These are phyloP conservation scores for Mactra quadrangularis DNA, from an alignment of 1,140 invertebrate species.

Conservation along the genomic window DNA sequence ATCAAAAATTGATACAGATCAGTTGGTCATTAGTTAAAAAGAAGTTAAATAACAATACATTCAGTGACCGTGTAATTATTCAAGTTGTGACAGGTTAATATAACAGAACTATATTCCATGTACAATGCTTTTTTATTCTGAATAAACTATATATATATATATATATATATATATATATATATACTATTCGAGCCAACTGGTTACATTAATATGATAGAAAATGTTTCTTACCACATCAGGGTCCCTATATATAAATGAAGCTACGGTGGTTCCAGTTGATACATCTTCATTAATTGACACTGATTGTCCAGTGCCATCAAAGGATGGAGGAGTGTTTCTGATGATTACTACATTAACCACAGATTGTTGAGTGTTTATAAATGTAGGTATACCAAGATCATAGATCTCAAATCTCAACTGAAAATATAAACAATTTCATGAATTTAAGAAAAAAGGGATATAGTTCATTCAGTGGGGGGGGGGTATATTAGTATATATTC, in stretches of 20 bases:
- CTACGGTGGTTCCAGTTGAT: not conserved
- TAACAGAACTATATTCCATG: too few species aligned
- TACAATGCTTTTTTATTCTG: too few species aligned
- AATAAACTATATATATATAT: too few species aligned
- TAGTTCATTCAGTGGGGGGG: not conserved
- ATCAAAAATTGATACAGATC: too few species aligned
- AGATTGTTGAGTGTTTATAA: not conserved
- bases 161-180: not conserved
- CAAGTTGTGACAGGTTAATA: too few species aligned
- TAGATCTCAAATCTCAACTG: constrained; percentile 38
- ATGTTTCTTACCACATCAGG: constrained; percentile 19
- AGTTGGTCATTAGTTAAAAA: too few species aligned
- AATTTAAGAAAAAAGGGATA: not conserved
- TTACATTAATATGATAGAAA: too few species aligned
- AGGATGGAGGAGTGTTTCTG: constrained; percentile 26
- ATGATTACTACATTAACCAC: constrained; percentile 28
- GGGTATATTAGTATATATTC: not conserved
- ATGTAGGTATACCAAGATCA: constrained; percentile 26
- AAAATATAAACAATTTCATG: too few species aligned
- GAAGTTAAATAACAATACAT: too few species aligned
- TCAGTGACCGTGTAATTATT: too few species aligned
- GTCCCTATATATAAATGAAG: constrained; percentile 28
- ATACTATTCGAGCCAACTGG: too few species aligned
- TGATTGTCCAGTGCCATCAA: not conserved
- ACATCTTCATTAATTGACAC: constrained; percentile 1